Evolutionary conservation across 2,113 vertebrate species (phyloP), one percentile per base, ranked within the genome.

Genomic region (Oophaga pumilio): DNA sequence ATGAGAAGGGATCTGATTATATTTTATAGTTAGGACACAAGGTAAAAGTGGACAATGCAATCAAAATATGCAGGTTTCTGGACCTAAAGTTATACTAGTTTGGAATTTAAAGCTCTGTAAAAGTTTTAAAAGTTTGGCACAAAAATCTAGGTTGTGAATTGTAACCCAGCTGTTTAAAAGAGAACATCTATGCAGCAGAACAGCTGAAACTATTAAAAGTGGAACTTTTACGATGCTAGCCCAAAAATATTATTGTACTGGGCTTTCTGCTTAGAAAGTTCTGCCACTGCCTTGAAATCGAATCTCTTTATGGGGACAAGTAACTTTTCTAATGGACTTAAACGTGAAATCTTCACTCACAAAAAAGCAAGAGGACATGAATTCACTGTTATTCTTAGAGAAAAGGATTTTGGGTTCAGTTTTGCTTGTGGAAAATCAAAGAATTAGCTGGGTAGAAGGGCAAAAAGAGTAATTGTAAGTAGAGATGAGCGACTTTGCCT

Each of bases 161-260:
- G 52, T 26, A 13, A 57, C 57, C 53, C 76, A 57, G 76, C 14
- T 18, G 52, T 13, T 57, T 24, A 79, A 79, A 56, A 24, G n/a
- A 13, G 17, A 53, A 53, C 8, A 57, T 26, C 53, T 79, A 26
- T 79, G 24, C 50, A 59, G 8, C 76, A 79, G 17, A 57, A 24
- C n/a, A 78, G 56, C 52, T 76, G 74, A 5, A 76, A 18, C 52
- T 79, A 26, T 79, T 56, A 56, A 56, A 57, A 14, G 14, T 28
- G 53, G 76, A 79, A 59, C 24, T 53, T 78, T 78, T 12, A 57
- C 2, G 13, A 11, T 17, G n/a, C 22, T 20, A 26, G 6, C 76
- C 76, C 52, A 57, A 79, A 78, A 79, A 79, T 56, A 59, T 79
- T 79, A 79, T 56, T 79, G 53, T 59, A 26, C 11, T 79, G 53